These are phyloP conservation scores for Rhabdomys dilectus DNA, from an alignment of 2,113 vertebrate genomes.

Conservation along the genomic window DNA sequence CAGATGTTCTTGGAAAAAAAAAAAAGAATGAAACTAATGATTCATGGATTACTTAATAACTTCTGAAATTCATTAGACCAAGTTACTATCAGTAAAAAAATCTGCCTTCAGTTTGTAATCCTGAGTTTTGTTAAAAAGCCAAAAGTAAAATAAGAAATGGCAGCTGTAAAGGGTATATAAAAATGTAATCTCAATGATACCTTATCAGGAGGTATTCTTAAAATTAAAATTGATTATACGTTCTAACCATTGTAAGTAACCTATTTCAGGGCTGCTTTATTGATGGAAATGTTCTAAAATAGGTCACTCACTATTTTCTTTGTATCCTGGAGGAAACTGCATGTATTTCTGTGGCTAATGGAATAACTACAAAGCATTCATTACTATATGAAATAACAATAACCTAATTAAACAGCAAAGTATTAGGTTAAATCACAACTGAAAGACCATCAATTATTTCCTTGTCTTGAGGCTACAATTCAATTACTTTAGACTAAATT, in stretches of 20 bases:
- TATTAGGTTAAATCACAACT: constrained; percentile 43
- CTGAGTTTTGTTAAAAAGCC: constrained; percentile 56
- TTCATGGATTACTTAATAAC: constrained; percentile 36
- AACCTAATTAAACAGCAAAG: constrained; percentile 49
- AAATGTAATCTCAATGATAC: constrained; percentile 59
- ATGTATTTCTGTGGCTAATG: constrained; percentile 15
- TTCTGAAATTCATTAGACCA: constrained; percentile 43
- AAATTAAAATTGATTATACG: constrained; percentile 56
- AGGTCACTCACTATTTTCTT: constrained; percentile 55
- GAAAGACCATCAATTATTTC: constrained; percentile 27
- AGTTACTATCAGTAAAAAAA: constrained; percentile 36
- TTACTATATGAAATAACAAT: constrained; percentile 52
- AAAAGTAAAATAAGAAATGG: constrained; percentile 29
- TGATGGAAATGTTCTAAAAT: constrained; percentile 49
- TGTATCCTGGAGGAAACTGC: not conserved
- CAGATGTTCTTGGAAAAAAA: not conserved
- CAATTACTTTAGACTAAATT: constrained; percentile 28
- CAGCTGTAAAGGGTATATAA: not conserved
- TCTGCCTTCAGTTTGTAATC: constrained; percentile 57
- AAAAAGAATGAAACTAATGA: not conserved
- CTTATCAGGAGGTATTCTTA: constrained; percentile 41
- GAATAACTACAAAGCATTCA: constrained; percentile 2
- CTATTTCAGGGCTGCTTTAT: constrained; percentile 47
- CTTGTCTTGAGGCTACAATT: constrained; percentile 40
- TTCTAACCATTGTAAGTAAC: constrained; percentile 38